Evolutionary conservation across 2,888 invertebrate genomes (phyloP).

Genomic region (Galeopsomyia nigrocyanea): DNA sequence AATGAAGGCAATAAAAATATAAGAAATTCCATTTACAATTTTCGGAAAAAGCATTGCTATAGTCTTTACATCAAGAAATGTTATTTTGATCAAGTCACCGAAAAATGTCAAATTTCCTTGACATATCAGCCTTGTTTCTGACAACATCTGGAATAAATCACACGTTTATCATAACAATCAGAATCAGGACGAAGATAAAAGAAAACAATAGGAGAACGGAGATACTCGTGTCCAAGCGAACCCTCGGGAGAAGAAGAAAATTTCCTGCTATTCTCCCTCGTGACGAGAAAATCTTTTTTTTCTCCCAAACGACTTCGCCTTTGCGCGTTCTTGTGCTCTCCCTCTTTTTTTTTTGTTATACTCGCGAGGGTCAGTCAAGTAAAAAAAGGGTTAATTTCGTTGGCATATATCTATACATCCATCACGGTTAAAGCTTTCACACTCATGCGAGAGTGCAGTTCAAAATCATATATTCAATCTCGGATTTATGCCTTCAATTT

Average conservation of each 20-base stretch:
- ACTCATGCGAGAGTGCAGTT: too few species aligned
- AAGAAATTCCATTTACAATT: too few species aligned
- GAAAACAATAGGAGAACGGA: constrained; percentile 7
- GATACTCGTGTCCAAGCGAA: constrained; percentile 42
- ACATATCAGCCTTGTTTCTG: constrained; percentile 4
- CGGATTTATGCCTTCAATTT: constrained; percentile 26
- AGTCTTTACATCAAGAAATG: too few species aligned
- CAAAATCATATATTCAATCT: constrained; percentile 30
- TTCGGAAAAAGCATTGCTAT: too few species aligned
- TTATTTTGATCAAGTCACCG: not conserved
- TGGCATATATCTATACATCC: too few species aligned
- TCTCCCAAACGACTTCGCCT: constrained; percentile 12
- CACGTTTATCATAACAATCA: constrained; percentile 30
- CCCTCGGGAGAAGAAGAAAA: constrained; percentile 40
- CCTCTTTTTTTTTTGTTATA: constrained; percentile 11
- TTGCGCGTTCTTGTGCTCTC: constrained; percentile 13
- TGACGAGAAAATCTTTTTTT: constrained; percentile 33
- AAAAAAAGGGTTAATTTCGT: too few species aligned
- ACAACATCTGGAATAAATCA: constrained; percentile 25
- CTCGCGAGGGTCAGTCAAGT: constrained; percentile 11
- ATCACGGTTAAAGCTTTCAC: too few species aligned
- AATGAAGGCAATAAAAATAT: too few species aligned
- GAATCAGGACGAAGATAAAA: constrained; percentile 10
- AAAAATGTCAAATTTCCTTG: constrained; percentile 18
- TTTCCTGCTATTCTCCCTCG: constrained; percentile 10